A percentile compares a stretch with the other conserved stretches of the same genome.
Conservation (phyloP, 2,888 invertebrate genomes). For the Phortica okadai region DNA sequence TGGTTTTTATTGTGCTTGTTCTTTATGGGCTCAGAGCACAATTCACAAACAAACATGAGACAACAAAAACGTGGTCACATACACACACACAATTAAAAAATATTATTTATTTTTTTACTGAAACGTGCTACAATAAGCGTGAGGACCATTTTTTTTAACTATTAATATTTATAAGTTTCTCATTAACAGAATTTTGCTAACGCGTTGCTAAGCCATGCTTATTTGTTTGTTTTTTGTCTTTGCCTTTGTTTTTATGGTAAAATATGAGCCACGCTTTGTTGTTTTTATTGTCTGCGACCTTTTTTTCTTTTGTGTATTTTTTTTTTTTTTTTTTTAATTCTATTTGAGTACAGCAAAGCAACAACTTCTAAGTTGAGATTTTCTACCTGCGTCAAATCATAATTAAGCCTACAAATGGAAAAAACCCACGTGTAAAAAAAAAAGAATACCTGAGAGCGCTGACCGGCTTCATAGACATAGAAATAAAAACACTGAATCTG, state of each 20-base stretch:
- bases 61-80: not conserved
- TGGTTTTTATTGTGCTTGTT: too few species aligned
- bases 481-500: slow-evolving; percentile 12
- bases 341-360: too few species aligned
- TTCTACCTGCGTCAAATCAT: slow-evolving; percentile 11
- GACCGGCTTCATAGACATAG: slow-evolving; percentile 34
- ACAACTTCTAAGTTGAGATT: not conserved
- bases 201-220: not conserved
- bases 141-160: not conserved
- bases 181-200: not conserved
- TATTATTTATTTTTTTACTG: not conserved
- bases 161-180: too few species aligned
- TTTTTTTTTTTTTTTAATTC: not conserved
- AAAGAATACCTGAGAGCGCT: not conserved
- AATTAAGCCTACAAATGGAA: not conserved
- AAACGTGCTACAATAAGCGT: not conserved
- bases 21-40: too few species aligned
- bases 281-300: not conserved
- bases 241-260: not conserved
- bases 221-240: not conserved
- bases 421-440: slow-evolving; percentile 9
- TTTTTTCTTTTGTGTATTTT: not conserved
- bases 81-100: not conserved
- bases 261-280: too few species aligned
- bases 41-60: not conserved